Percentiles rank a stretch among this genome's conserved stretches.
These are phyloP conservation scores for Chorisops tibialis DNA, from an alignment of 2,888 invertebrate species.

Conservation along the genomic window DNA sequence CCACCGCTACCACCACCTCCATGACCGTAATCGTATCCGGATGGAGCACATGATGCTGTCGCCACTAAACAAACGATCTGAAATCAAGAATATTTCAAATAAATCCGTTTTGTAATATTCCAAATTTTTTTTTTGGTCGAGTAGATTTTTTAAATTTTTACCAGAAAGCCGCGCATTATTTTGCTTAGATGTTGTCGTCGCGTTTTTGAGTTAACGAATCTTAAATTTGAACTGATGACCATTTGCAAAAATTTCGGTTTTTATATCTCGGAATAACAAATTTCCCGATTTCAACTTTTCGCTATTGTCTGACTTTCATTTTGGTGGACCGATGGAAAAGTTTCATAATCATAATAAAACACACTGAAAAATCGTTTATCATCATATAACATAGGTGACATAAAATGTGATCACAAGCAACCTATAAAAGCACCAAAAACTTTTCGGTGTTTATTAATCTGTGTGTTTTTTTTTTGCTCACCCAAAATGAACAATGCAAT, in stretches of 20 bases:
- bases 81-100: background rate
- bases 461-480: no score
- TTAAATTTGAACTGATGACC: constrained; percentile 14
- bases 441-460: no score
- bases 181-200: background rate
- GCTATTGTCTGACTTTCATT: constrained; percentile 8
- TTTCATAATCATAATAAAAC: constrained; percentile 16
- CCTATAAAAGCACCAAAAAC: no score
- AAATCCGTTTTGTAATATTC: background rate
- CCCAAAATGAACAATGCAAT: no score
- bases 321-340: background rate
- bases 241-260: constrained; percentile 15
- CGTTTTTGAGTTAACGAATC: background rate
- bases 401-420: no score
- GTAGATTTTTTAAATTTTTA: background rate
- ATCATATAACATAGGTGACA: no score
- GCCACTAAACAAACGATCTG: constrained; percentile 5
- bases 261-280: constrained; percentile 15
- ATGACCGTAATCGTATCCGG: constrained; percentile 2
- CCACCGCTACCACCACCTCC: background rate
- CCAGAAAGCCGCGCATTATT: constrained; percentile 16
- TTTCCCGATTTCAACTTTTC: background rate
- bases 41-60: background rate
- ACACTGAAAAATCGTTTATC: constrained; percentile 6
- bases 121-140: background rate